Conservation (phyloP, 1,140 invertebrate genomes). For the Drosophila guanche region DNA sequence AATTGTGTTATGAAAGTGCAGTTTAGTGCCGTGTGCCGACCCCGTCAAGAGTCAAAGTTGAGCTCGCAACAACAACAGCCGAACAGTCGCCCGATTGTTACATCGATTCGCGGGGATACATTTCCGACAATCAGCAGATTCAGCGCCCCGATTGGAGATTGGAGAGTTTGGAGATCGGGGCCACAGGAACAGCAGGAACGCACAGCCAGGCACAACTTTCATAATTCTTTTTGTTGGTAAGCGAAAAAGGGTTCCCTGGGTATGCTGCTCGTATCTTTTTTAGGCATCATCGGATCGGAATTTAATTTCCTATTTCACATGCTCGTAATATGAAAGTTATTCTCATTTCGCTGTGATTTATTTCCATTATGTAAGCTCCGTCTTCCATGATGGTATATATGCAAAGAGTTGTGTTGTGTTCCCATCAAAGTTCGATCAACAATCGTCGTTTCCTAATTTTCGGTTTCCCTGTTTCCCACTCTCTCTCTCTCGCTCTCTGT, state of each 20-base stretch:
- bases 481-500: too few species aligned
- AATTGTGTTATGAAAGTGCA: constrained; percentile 72
- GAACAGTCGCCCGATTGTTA: constrained; percentile 30
- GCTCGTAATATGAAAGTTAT: constrained; percentile 36
- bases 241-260: neutral
- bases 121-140: constrained; percentile 28
- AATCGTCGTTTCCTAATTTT: constrained; percentile 42
- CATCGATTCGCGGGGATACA: constrained; percentile 42
- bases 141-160: too few species aligned
- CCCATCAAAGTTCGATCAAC: constrained; percentile 48
- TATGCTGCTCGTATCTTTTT: too few species aligned
- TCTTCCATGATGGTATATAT: constrained; percentile 30
- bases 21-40: constrained; percentile 18
- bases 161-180: neutral
- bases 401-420: constrained; percentile 3
- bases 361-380: constrained; percentile 43
- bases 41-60: constrained; percentile 44
- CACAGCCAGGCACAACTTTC: constrained; percentile 23
- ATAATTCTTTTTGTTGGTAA: constrained; percentile 3
- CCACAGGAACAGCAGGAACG: neutral
- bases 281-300: constrained; percentile 6
- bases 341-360: constrained; percentile 34
- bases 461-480: constrained; percentile 27
- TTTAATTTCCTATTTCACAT: constrained; percentile 20
- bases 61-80: constrained; percentile 39